Percentiles rank a stretch among this genome's conserved stretches.
Conservation (phyloP, 2,888 invertebrate species). For the Amphipoea lucens region DNA sequence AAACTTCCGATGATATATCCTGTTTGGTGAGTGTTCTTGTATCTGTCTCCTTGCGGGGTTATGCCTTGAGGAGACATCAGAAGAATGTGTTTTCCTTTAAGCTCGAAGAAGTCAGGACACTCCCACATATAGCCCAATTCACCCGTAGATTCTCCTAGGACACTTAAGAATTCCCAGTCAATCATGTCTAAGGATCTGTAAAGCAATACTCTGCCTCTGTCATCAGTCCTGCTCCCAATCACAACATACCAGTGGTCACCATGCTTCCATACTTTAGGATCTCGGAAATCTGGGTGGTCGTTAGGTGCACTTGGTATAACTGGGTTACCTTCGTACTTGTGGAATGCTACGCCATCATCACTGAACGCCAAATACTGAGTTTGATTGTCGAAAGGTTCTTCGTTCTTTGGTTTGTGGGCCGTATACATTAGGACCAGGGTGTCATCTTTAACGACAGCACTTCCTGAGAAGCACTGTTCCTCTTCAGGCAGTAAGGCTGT, state of each 20-base stretch:
- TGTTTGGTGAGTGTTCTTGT: constrained; percentile 82
- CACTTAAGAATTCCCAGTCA: constrained; percentile 82
- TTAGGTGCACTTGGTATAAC: constrained; percentile 80
- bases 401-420: constrained; percentile 72
- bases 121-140: constrained; percentile 88
- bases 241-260: constrained; percentile 84
- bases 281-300: constrained; percentile 85
- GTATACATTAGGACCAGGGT: constrained; percentile 84
- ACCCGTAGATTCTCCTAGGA: constrained; percentile 82
- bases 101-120: constrained; percentile 88
- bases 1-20: constrained; percentile 87
- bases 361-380: constrained; percentile 85
- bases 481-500: constrained; percentile 87
- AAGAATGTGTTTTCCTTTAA: constrained; percentile 83
- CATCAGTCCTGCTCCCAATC: constrained; percentile 82
- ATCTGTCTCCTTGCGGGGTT: constrained; percentile 82
- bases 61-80: constrained; percentile 87
- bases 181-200: constrained; percentile 84
- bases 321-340: constrained; percentile 84
- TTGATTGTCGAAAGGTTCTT: constrained; percentile 78
- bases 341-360: constrained; percentile 82
- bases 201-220: constrained; percentile 81
- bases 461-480: constrained; percentile 87
- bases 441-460: constrained; percentile 83
- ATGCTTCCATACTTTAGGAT: constrained; percentile 87